These are phyloP conservation scores for Liparis tanakae DNA, from an alignment of 2,797 vertebrate genomes.

Conservation along the genomic window DNA sequence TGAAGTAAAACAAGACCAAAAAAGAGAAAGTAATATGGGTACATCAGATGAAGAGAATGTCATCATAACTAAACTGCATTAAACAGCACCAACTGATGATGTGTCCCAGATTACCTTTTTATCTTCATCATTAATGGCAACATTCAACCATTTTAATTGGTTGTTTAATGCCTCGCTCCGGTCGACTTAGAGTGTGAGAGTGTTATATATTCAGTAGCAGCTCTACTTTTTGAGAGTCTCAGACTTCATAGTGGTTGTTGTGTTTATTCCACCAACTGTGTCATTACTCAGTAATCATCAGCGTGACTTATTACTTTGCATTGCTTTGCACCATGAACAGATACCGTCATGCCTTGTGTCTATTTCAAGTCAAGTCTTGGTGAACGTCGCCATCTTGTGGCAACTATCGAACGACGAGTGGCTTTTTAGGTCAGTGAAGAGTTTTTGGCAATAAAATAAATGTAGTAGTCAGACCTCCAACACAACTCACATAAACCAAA, in stretches of 20 bases:
- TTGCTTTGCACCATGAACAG: background rate
- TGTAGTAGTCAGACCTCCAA: background rate
- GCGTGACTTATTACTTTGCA: constrained; percentile 7
- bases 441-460: too few species aligned
- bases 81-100: constrained; percentile 7
- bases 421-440: too few species aligned
- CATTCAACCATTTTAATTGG: background rate
- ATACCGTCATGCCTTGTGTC: too few species aligned
- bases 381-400: constrained; percentile 56
- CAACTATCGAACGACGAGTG: background rate
- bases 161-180: constrained; percentile 9
- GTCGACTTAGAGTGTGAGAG: background rate
- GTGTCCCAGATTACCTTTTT: background rate
- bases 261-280: background rate
- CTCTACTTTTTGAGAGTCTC: constrained; percentile 3
- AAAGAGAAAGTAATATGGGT: background rate
- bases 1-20: background rate
- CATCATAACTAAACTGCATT: background rate
- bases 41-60: background rate
- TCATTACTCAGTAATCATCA: background rate
- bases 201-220: background rate
- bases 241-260: background rate
- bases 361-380: constrained; percentile 7
- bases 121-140: background rate
- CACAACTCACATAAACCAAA: too few species aligned